Conservation (phyloP, 2,888 invertebrate species). For the Acleris holmiana region DNA sequence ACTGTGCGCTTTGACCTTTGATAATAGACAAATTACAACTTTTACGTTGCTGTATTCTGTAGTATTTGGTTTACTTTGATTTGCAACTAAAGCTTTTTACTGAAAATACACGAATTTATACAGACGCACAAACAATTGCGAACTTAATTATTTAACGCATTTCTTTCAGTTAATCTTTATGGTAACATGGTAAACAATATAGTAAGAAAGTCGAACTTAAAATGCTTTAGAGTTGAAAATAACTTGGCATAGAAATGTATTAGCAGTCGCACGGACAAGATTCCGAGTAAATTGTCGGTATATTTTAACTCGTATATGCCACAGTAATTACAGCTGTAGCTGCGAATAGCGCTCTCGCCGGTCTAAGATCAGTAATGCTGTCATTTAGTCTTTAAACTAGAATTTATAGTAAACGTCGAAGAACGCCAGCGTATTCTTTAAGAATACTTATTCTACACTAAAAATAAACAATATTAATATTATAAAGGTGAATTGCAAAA, state of each 20-base stretch:
- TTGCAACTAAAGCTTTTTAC: too few species aligned
- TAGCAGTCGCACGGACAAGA: conserved; percentile 54
- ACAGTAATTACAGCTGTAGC: conserved; percentile 79
- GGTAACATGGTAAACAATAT: too few species aligned
- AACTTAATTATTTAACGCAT: too few species aligned
- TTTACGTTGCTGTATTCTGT: conserved; percentile 16
- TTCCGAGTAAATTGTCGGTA: conserved; percentile 67
- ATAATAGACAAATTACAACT: conserved; percentile 23
- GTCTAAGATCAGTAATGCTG: conserved; percentile 62
- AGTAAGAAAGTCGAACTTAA: conserved; percentile 39
- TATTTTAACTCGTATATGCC: conserved; percentile 72
- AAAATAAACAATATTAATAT: too few species aligned
- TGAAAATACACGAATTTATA: too few species aligned
- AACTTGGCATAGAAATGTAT: conserved; percentile 54
- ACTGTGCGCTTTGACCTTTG: conserved; percentile 54
- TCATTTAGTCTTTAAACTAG: conserved; percentile 69
- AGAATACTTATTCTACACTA: too few species aligned
- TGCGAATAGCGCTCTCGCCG: conserved; percentile 68
- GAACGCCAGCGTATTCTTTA: conserved; percentile 58
- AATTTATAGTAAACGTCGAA: conserved; percentile 68
- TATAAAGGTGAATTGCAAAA: too few species aligned
- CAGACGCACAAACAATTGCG: too few species aligned
- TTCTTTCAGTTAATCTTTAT: too few species aligned
- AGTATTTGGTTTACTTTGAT: conserved; percentile 30
- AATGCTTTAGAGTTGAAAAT: conserved; percentile 59